A percentile compares a stretch with the other conserved stretches of the same genome.
Evolutionary conservation across 2,797 vertebrate species (phyloP).

Genomic region (Euthynnus affinis): DNA sequence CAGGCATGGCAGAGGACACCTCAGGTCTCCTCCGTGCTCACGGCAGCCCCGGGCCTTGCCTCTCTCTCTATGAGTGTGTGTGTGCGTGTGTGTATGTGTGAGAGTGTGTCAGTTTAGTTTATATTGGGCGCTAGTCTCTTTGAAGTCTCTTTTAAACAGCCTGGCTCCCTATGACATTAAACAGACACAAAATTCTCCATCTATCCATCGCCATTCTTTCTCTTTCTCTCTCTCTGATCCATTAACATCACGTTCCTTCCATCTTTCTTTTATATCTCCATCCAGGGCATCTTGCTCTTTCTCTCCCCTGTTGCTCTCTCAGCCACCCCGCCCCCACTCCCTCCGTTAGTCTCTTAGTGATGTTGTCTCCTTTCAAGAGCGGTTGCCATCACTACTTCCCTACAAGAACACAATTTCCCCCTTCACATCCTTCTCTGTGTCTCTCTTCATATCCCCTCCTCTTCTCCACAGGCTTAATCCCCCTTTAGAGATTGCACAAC

Average conservation of each 20-base stretch:
- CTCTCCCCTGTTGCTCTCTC: conserved; percentile 17
- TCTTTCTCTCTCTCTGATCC: conserved; percentile 47
- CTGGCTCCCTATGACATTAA: conserved; percentile 62
- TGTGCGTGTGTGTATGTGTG: conserved; percentile 39
- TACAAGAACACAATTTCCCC: conserved; percentile 77
- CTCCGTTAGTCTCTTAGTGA: conserved; percentile 54
- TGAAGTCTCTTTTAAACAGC: conserved; percentile 76
- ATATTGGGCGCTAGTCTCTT: conserved; percentile 62
- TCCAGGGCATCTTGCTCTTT: conserved; percentile 42
- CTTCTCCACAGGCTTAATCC: conserved; percentile 74
- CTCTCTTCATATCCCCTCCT: conserved; percentile 61
- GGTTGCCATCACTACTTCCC: conserved; percentile 83
- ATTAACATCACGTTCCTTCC: conserved; percentile 69
- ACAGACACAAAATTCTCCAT: conserved; percentile 61
- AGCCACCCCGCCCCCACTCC: conserved; percentile 38
- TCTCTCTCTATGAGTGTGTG: conserved; percentile 18
- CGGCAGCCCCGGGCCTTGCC: conserved; percentile 48
- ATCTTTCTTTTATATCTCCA: conserved; percentile 62
- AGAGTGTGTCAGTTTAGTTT: conserved; percentile 69
- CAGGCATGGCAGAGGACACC: conserved; percentile 76
- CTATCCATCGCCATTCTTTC: conserved; percentile 13
- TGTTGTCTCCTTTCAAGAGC: conserved; percentile 73
- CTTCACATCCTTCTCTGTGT: conserved; percentile 73
- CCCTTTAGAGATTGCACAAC: conserved; percentile 78
- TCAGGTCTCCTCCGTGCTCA: conserved; percentile 61